Evolutionary conservation across 2,113 vertebrate species (phyloP).

Genomic region (Microtus pennsylvanicus): DNA sequence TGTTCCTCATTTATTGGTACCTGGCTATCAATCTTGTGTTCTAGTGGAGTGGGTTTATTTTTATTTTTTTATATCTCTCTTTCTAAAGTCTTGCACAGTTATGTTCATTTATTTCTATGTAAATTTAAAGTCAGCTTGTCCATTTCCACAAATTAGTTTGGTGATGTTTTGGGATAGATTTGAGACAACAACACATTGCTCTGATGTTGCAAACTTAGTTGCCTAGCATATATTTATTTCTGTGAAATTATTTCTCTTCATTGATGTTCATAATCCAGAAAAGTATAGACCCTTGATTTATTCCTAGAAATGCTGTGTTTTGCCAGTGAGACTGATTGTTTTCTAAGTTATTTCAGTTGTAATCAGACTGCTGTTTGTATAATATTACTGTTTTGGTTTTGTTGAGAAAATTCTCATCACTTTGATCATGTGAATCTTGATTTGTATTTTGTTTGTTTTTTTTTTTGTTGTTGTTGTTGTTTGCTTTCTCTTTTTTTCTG

Average conservation of each 20-base stretch:
- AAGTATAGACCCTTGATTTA: background rate
- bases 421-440: background rate
- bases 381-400: background rate
- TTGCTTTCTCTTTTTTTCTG: no score
- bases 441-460: background rate
- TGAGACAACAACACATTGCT: background rate
- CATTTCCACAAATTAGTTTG: background rate
- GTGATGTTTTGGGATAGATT: background rate
- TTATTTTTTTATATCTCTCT: background rate
- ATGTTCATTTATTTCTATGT: background rate
- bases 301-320: background rate
- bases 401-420: background rate
- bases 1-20: background rate
- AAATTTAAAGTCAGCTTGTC: background rate
- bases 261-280: conserved; percentile 17
- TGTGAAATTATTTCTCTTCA: background rate
- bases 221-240: background rate
- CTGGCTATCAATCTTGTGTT: background rate
- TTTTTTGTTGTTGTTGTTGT: background rate
- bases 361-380: background rate
- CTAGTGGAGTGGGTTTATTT: background rate
- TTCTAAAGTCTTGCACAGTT: background rate
- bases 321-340: background rate
- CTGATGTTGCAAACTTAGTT: background rate
- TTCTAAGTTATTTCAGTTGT: background rate